Conservation (phyloP, 2,113 vertebrate genomes). For the Pycnonotus jocosus region DNA sequence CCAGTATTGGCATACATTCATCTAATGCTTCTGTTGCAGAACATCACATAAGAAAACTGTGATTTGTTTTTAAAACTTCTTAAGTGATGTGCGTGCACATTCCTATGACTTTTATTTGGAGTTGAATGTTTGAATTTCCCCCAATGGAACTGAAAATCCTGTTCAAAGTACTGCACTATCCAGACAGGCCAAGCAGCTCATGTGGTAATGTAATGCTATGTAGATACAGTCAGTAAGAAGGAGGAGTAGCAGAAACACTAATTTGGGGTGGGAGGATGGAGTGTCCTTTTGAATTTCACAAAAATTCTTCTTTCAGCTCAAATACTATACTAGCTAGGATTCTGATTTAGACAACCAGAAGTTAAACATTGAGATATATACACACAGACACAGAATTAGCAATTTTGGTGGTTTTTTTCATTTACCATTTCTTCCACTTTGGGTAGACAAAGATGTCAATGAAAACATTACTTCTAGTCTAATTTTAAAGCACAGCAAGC, state of each 20-base stretch:
- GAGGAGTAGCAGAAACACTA: neutral
- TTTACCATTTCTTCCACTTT: neutral
- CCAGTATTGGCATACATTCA: neutral
- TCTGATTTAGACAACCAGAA: neutral
- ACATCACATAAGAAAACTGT: neutral
- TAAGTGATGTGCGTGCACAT: neutral
- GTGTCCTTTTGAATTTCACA: neutral
- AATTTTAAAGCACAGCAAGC: neutral
- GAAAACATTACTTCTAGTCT: neutral
- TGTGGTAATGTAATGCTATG: neutral
- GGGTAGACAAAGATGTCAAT: neutral
- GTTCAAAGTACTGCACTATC: neutral
- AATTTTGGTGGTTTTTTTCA: too few species aligned
- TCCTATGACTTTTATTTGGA: neutral
- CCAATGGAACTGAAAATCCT: neutral
- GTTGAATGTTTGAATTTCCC: neutral
- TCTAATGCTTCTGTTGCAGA: neutral
- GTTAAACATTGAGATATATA: neutral
- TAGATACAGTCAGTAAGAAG: neutral
- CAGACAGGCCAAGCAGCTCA: neutral
- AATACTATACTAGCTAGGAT: neutral
- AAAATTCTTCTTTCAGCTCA: neutral
- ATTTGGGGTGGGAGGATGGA: fast-evolving
- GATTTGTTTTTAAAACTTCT: neutral
- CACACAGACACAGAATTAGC: neutral